These are phyloP conservation scores for Drosophila percnosoma DNA, from an alignment of 2,888 invertebrate genomes.

Conservation along the genomic window DNA sequence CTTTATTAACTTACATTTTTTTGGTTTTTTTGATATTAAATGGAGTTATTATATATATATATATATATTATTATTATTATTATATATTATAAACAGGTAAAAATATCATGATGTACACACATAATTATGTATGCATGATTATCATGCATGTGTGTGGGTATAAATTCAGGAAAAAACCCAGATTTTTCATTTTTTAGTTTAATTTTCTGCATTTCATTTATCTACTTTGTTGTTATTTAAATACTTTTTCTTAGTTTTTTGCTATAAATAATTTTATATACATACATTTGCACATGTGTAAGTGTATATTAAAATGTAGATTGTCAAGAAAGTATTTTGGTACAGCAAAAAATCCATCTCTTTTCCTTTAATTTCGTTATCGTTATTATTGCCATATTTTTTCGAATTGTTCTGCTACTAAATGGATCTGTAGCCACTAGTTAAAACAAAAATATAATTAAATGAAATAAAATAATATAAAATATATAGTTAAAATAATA, in stretches of 20 bases:
- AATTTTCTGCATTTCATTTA: neutral
- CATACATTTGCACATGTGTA: neutral
- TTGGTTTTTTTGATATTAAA: neutral
- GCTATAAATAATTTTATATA: neutral
- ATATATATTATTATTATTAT: too few relatives aligned
- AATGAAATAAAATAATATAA: too few relatives aligned
- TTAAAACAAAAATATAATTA: neutral
- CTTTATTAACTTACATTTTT: neutral
- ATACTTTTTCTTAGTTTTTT: neutral
- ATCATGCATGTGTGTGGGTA: neutral
- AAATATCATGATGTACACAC: neutral
- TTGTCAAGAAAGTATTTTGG: neutral
- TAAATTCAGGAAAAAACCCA: neutral
- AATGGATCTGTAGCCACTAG: neutral
- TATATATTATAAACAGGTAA: neutral
- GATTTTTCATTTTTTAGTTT: neutral
- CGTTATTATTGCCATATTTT: neutral
- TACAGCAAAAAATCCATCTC: neutral
- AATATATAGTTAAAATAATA: neutral
- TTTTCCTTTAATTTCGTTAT: neutral
- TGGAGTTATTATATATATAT: neutral
- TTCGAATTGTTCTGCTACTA: neutral
- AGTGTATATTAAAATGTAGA: neutral
- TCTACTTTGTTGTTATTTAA: neutral
- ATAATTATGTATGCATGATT: neutral